Base-by-base conservation (phyloP, 2,888 invertebrate genomes). In the Dasysyrphus tricinctus region DNA sequence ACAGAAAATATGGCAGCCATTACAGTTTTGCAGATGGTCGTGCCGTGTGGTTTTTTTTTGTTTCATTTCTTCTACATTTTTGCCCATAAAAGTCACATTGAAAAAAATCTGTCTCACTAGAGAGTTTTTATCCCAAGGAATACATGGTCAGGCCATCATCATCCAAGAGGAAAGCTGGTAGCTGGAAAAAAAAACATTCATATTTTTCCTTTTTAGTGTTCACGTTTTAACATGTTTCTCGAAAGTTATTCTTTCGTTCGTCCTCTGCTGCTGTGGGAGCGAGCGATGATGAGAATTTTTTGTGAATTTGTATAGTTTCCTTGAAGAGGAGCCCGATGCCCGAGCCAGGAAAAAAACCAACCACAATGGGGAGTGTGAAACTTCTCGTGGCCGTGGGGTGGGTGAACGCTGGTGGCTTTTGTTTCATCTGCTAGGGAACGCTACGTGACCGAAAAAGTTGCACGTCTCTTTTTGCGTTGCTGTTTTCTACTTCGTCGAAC, bases 381-480 rank as follows among this genome's bases (percentile, higher is more conserved):
- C 44, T 73, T 73, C 70, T 74, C 19, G 37, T 59, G 34, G 37
- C 39, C 56, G 51, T 82, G 81, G 78, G 82, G 83, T 83, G 83
- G 83, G 82, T 83, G 83, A 83, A 80, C 80, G 87, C 73, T 87
- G 59, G 73, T 57, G 67, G 63, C 70, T 76, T 59, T 80, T 51
- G 76, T 75, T 74, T 80, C 72, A 44, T 76, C 32, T 39, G 39
- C 44, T n/a, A 34, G 39, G 7, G 39, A 34, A 24, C n/a, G 57
- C 74, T 87, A 88, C 87, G 83, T 88, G 83, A 83, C 87, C 73
- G 83, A 88, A 88, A 88, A 83, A 77, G 69, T 83, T 83, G 49
- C 76, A 63, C 61, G 63, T 87, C 63, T 76, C 75, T 82, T 79
- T 61, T 80, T 88, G 73, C 80, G 63, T 76, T 74, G 67, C 54